Conservation (phyloP, 2,797 vertebrate species). For the Pangasius mekongensis region DNA sequence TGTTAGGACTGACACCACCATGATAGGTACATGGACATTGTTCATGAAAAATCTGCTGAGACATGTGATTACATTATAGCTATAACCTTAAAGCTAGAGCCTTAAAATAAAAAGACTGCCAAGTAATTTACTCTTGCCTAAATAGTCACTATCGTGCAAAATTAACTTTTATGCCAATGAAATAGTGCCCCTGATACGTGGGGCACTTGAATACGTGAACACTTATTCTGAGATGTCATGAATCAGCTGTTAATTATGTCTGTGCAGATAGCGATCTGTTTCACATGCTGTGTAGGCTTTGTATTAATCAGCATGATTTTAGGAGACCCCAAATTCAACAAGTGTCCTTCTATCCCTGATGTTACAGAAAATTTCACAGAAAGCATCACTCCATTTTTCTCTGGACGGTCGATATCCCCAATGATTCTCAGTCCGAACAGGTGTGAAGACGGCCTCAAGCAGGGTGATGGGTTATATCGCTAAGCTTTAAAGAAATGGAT, state of each 20-base stretch:
- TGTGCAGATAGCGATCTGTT: not conserved
- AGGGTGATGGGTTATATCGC: not conserved
- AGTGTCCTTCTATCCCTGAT: not conserved
- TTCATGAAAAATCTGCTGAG: not conserved
- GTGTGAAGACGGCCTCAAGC: slow-evolving; percentile 1
- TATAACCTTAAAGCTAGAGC: not conserved
- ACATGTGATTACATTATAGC: not conserved
- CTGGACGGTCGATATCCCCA: not conserved
- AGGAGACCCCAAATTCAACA: not conserved
- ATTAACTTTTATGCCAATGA: not conserved
- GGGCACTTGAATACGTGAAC: too few species aligned
- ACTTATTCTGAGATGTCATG: not conserved
- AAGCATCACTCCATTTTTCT: not conserved
- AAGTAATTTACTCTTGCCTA: not conserved
- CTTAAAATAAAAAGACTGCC: not conserved
- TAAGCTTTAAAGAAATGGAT: not conserved
- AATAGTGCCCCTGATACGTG: not conserved
- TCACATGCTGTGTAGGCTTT: not conserved
- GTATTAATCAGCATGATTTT: not conserved
- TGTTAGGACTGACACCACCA: too few species aligned
- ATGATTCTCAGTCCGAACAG: slow-evolving; percentile 12
- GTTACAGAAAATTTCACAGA: not conserved
- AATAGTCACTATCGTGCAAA: not conserved
- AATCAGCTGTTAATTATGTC: slow-evolving; percentile 1
- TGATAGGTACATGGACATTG: not conserved